These are phyloP conservation scores for Leptinotarsa lineolata DNA, from an alignment of 1,140 invertebrate species.

Conservation along the genomic window DNA sequence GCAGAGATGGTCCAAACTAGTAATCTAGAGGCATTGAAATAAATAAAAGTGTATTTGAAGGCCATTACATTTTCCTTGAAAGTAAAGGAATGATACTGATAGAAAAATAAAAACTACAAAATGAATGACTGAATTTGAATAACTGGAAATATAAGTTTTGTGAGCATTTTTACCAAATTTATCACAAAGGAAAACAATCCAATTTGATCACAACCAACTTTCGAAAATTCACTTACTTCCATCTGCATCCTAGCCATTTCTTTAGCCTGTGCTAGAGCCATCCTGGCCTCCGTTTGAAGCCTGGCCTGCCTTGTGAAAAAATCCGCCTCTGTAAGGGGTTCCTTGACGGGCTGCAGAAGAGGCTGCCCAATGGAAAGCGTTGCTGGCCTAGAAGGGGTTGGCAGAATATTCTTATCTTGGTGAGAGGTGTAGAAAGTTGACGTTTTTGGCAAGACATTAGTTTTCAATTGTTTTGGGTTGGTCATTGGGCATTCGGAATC, in stretches of 20 bases:
- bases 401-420: slow-evolving; percentile 37
- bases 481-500: slow-evolving; percentile 63
- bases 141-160: too few species aligned
- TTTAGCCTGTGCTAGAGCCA: slow-evolving; percentile 87
- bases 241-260: slow-evolving; percentile 93
- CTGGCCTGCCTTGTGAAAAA: slow-evolving; percentile 81
- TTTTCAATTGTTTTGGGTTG: slow-evolving; percentile 53
- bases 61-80: too few species aligned
- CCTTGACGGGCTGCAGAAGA: slow-evolving; percentile 43
- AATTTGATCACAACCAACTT: too few species aligned
- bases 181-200: too few species aligned
- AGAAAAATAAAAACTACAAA: too few species aligned
- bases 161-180: too few species aligned
- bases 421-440: slow-evolving; percentile 6
- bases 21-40: too few species aligned
- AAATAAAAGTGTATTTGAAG: too few species aligned
- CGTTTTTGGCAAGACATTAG: slow-evolving; percentile 37
- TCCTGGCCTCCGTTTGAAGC: slow-evolving; percentile 85
- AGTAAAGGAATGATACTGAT: too few species aligned
- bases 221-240: slow-evolving; percentile 65
- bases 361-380: slow-evolving; percentile 51
- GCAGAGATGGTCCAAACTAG: too few species aligned
- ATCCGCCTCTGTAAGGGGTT: slow-evolving; percentile 65
- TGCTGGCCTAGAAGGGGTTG: slow-evolving; percentile 47
- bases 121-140: too few species aligned